Percentiles rank a stretch among this genome's conserved stretches.
These are phyloP conservation scores for Eumeta japonica DNA, from an alignment of 1,140 invertebrate genomes.

Conservation along the genomic window DNA sequence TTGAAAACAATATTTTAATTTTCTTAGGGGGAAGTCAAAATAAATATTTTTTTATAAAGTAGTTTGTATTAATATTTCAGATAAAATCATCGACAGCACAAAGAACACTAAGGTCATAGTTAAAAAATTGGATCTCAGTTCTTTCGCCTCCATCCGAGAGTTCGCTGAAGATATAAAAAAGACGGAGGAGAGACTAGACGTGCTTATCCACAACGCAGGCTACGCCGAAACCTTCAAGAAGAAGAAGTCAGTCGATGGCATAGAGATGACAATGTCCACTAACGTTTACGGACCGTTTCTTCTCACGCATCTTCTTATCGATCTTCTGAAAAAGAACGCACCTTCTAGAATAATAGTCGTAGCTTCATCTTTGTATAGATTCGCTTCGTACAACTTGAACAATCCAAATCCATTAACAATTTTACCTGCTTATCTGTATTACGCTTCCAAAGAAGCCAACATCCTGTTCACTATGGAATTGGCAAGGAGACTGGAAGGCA, in stretches of 20 bases:
- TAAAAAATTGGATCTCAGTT: slow-evolving; percentile 67
- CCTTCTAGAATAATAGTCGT: slow-evolving; percentile 82
- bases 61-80: no score
- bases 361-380: slow-evolving; percentile 74
- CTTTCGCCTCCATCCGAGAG: slow-evolving; percentile 65
- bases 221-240: slow-evolving; percentile 59
- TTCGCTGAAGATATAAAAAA: slow-evolving; percentile 68
- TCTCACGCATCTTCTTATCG: slow-evolving; percentile 67
- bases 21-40: no score
- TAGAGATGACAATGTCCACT: slow-evolving; percentile 81
- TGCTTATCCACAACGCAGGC: slow-evolving; percentile 74
- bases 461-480: slow-evolving; percentile 80
- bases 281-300: slow-evolving; percentile 86
- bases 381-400: slow-evolving; percentile 63
- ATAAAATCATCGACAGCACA: slow-evolving; percentile 45
- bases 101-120: slow-evolving; percentile 41
- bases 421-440: slow-evolving; percentile 62
- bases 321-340: slow-evolving; percentile 68
- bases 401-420: slow-evolving; percentile 54
- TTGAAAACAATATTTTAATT: no score
- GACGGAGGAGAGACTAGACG: slow-evolving; percentile 64
- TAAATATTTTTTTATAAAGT: no score
- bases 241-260: slow-evolving; percentile 66
- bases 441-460: slow-evolving; percentile 81
- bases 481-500: slow-evolving; percentile 67